Evolutionary conservation across 2,113 vertebrate species (phyloP).

Genomic region (Pelecanoides urinatrix): DNA sequence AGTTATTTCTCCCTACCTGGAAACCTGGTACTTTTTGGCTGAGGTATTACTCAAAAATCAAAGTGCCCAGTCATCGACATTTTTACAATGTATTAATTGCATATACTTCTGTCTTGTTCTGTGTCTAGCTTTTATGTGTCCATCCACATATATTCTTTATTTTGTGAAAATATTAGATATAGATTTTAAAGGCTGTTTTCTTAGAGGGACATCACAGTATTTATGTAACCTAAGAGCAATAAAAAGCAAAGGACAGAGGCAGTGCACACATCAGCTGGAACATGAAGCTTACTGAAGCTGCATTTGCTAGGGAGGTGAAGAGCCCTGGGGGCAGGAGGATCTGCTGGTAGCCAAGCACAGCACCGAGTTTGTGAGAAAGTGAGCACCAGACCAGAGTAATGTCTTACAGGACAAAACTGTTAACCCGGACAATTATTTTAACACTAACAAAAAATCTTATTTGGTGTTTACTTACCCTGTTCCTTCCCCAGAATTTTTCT

Average conservation of each 20-base stretch:
- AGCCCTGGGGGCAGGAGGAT: neutral
- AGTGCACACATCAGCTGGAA: neutral
- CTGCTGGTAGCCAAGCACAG: neutral
- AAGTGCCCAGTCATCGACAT: neutral
- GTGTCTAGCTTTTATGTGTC: neutral
- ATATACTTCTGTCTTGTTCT: neutral
- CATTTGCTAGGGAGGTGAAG: neutral
- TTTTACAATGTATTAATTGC: neutral
- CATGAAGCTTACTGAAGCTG: neutral
- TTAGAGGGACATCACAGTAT: neutral
- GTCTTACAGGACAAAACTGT: neutral
- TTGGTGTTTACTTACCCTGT: neutral
- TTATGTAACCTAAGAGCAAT: neutral
- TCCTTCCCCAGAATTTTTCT: neutral
- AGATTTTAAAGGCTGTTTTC: neutral
- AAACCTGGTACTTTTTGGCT: neutral
- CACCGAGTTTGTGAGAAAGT: neutral
- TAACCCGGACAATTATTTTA: neutral
- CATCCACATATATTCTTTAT: neutral
- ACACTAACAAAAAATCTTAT: neutral
- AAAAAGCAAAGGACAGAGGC: neutral
- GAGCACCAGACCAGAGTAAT: neutral
- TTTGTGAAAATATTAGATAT: neutral
- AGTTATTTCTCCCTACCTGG: neutral
- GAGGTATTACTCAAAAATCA: neutral